Evolutionary conservation across 35 echinoderm and acorn worm species (phyloP).

Genomic region (Holothuria glaberrima): DNA sequence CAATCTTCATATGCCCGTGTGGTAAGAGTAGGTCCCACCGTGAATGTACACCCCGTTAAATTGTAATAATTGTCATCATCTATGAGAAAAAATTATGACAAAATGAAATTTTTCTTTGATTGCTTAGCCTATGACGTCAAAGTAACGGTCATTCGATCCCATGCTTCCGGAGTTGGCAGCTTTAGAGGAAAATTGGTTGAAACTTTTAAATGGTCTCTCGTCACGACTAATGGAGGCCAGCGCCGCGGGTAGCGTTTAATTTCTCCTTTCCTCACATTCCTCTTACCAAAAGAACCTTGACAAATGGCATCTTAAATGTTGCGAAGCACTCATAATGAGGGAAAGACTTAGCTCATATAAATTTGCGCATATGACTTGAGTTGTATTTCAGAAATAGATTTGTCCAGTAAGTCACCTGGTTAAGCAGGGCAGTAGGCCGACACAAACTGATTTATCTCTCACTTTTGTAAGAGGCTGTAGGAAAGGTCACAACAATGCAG

Average conservation of each 20-base stretch:
- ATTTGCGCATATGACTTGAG: no score
- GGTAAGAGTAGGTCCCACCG: background rate
- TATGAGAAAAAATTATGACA: slow-evolving; percentile 14
- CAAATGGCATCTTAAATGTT: background rate
- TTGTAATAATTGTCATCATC: slow-evolving; percentile 38
- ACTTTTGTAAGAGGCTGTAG: no score
- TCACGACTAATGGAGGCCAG: slow-evolving; percentile 7
- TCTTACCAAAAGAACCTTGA: background rate
- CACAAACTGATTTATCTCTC: no score
- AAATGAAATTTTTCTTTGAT: slow-evolving; percentile 11
- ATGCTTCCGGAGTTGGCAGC: background rate
- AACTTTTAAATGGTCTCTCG: slow-evolving; percentile 7
- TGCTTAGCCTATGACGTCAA: slow-evolving; percentile 16
- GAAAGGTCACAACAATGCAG: no score
- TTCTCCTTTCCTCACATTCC: background rate
- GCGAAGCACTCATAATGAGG: background rate
- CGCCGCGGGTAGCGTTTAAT: slow-evolving; percentile 33
- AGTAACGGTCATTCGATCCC: slow-evolving; percentile 3
- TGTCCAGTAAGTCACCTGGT: no score
- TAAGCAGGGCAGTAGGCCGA: no score
- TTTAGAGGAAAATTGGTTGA: background rate
- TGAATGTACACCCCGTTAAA: slow-evolving; percentile 44
- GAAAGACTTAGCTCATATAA: no score
- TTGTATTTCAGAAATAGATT: no score
- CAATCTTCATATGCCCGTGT: background rate